Evolutionary conservation across 2,113 vertebrate genomes (phyloP).

Genomic region (Leptobrachium leishanense): DNA sequence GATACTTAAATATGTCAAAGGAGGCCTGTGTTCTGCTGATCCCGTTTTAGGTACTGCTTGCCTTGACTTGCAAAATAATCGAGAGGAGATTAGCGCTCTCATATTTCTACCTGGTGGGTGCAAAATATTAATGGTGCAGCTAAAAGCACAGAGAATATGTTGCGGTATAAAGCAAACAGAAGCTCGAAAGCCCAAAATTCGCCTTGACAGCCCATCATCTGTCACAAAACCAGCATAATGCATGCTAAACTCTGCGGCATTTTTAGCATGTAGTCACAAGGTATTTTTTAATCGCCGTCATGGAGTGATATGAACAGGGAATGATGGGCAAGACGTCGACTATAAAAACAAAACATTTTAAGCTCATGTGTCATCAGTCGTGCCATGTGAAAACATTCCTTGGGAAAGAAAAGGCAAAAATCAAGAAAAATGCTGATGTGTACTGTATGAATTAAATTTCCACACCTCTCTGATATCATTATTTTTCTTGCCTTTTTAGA

Average conservation of each 20-base stretch:
- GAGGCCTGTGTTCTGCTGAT: constrained; percentile 26
- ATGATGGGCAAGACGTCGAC: background rate
- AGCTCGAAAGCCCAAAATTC: constrained; percentile 11
- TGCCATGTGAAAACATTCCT: too few relatives aligned
- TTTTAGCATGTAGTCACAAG: constrained; percentile 24
- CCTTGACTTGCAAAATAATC: constrained; percentile 42
- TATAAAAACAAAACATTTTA: constrained; percentile 1
- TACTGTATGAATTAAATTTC: too few relatives aligned
- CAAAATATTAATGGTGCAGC: constrained; percentile 19
- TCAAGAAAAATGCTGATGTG: too few relatives aligned
- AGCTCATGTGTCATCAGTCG: background rate
- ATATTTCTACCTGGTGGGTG: constrained; percentile 37
- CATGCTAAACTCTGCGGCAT: constrained; percentile 14
- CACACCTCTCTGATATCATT: too few relatives aligned
- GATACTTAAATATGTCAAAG: constrained; percentile 14
- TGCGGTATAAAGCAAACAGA: constrained; percentile 9
- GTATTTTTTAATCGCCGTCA: constrained; percentile 26
- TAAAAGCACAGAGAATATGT: constrained; percentile 41
- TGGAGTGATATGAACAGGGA: background rate
- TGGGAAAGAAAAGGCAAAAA: too few relatives aligned
- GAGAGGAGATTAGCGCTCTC: constrained; percentile 1
- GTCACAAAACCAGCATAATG: constrained; percentile 6
- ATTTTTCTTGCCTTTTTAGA: too few relatives aligned
- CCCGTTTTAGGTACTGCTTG: constrained; percentile 23
- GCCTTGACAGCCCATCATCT: constrained; percentile 22